Conservation (phyloP, 1,140 invertebrate species). For the Lordiphosa clarofinis region DNA sequence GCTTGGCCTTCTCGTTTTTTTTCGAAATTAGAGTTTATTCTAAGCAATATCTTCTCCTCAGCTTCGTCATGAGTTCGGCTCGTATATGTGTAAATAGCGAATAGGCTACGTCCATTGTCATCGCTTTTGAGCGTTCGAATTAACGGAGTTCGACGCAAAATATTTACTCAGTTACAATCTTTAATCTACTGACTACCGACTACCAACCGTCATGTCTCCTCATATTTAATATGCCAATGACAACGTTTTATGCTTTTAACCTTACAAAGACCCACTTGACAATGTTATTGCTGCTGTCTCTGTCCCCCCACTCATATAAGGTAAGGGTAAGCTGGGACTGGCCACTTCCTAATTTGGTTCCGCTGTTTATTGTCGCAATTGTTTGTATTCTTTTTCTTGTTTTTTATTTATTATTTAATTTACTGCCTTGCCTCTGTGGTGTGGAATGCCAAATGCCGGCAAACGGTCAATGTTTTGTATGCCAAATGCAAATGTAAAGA, state of each 20-base stretch:
- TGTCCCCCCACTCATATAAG: conserved; percentile 42
- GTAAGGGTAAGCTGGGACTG: conserved; percentile 41
- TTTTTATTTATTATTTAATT: conserved; percentile 66
- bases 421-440: conserved; percentile 27
- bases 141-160: too few relatives aligned
- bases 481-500: conserved; percentile 28
- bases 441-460: conserved; percentile 62
- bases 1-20: too few relatives aligned
- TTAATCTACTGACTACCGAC: too few relatives aligned
- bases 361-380: conserved; percentile 56
- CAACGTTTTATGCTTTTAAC: conserved; percentile 38
- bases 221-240: conserved; percentile 64
- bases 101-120: too few relatives aligned
- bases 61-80: too few relatives aligned
- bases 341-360: conserved; percentile 78
- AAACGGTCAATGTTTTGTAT: conserved; percentile 37
- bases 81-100: too few relatives aligned
- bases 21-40: too few relatives aligned
- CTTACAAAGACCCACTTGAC: conserved; percentile 47
- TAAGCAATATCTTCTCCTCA: too few relatives aligned
- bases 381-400: conserved; percentile 31
- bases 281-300: conserved; percentile 13
- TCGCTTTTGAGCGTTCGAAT: too few relatives aligned
- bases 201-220: conserved; percentile 1
- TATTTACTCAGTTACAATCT: too few relatives aligned